Percentiles rank a stretch among this genome's conserved stretches.
These are phyloP conservation scores for Oscheius myriophilus DNA, from an alignment of 2,888 invertebrate species.

Conservation along the genomic window DNA sequence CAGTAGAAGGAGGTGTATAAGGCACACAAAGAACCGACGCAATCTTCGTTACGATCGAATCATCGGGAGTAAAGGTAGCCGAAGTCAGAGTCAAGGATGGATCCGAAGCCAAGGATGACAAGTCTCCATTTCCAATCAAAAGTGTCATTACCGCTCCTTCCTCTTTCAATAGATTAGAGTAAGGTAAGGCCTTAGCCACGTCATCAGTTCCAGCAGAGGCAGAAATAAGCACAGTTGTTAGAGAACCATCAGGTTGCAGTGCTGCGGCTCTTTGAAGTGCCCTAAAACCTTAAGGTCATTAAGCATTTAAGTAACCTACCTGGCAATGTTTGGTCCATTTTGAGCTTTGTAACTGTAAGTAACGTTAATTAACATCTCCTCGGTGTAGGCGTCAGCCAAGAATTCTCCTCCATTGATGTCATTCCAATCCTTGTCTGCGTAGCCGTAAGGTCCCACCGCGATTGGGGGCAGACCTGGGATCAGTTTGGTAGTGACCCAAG, in stretches of 20 bases:
- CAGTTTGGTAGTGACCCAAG: slow-evolving; percentile 10
- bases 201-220: neutral
- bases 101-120: neutral
- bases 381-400: neutral
- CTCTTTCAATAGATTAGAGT: neutral
- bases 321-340: slow-evolving; percentile 5
- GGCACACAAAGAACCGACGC: neutral
- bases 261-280: neutral
- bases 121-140: neutral
- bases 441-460: neutral
- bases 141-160: slow-evolving; percentile 5
- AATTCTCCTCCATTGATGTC: neutral
- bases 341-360: neutral
- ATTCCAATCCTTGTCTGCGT: slow-evolving; percentile 1
- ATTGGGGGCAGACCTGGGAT: neutral
- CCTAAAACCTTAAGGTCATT: too few species aligned
- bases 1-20: neutral
- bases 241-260: neutral
- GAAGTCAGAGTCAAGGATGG: neutral
- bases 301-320: too few species aligned
- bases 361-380: neutral
- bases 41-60: neutral
- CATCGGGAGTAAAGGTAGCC: neutral
- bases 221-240: slow-evolving; percentile 9
- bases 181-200: neutral